Base-by-base conservation (phyloP, 2,113 vertebrate genomes). In the Sinocyclocheilus anshuiensis region DNA sequence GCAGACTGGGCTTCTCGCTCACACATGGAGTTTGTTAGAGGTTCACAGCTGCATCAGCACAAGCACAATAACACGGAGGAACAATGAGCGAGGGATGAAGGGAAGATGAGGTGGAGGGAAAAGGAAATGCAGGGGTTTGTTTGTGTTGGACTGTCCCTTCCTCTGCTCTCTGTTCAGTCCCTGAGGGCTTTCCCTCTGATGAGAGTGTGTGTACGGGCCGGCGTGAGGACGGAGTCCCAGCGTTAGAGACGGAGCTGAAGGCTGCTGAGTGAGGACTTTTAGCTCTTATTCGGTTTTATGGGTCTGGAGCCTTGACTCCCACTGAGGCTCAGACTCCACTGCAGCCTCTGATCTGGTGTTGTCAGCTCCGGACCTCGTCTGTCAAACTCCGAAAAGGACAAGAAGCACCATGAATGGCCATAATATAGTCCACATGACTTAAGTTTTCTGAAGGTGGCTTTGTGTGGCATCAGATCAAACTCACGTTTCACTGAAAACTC, bases 31-130 rank as follows among this genome's bases (percentile, higher is more conserved):
- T 33, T 1, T 81, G 81, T 79, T 81, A 69, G 39, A 15, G 59
- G 15, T 22, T 45, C 67, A 42, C 82, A 84, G 88, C 76, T 86
- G 77, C 75, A 74, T 86, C 81, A 86, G 85, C 85, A 86, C 72
- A 33, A 36, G 55, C 42, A 16, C 26, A 86, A 63, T 55, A 18
- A 74, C 16, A 29, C 53, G 36, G 12, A 86, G 81, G 42, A 74
- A 59, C 53, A 77, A 48, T 57, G 50, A 76, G 22, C 22, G 33
- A 86, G 71, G 22, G 29, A 33, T 69, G 45, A 84, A 63, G 80
- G 80, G 77, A 29, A 83, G 63, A 75, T 77, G 69, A 88, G 75
- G 77, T 20, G 45, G 57, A 36, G 84, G 77, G 39, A 53, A 84
- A 45, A 81, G 81, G 88, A 86, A 84, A 86, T 72, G 57, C 5